Conservation (phyloP, 2,888 invertebrate genomes). For the Ornithoptera alexandrae region DNA sequence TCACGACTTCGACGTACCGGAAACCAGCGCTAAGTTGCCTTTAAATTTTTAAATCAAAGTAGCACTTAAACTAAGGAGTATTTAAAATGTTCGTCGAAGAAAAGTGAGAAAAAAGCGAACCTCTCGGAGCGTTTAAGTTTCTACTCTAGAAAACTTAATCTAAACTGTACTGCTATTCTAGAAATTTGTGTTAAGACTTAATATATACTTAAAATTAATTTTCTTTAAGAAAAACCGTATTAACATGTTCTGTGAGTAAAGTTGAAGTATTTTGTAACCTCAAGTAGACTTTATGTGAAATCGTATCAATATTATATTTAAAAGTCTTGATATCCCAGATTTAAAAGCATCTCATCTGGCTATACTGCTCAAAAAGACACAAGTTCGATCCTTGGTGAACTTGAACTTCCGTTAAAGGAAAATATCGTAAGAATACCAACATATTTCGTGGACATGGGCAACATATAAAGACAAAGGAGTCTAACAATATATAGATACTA, state of each 20-base stretch:
- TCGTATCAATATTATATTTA: no score
- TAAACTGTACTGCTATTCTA: constrained; percentile 5
- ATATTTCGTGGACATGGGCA: no score
- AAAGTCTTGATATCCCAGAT: no score
- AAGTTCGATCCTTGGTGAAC: no score
- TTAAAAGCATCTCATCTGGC: no score
- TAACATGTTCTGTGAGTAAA: neutral
- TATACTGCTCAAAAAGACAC: no score
- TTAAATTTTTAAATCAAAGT: constrained; percentile 11
- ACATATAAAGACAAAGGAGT: no score
- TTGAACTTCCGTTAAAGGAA: no score
- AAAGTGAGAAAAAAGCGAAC: constrained; percentile 3
- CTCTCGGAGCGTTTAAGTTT: constrained; percentile 15
- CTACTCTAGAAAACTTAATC: constrained; percentile 14
- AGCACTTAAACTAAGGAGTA: constrained; percentile 16
- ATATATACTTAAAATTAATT: neutral
- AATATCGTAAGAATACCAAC: no score
- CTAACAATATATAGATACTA: no score
- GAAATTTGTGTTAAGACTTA: neutral
- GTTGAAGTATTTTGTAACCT: no score
- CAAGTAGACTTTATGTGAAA: no score
- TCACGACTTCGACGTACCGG: constrained; percentile 2
- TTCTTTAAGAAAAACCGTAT: neutral
- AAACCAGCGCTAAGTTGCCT: constrained; percentile 5
- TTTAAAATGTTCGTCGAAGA: constrained; percentile 12